A percentile compares a stretch with the other conserved stretches of the same genome.
Conservation (phyloP, 2,113 vertebrate species). For the Carollia perspicillata region DNA sequence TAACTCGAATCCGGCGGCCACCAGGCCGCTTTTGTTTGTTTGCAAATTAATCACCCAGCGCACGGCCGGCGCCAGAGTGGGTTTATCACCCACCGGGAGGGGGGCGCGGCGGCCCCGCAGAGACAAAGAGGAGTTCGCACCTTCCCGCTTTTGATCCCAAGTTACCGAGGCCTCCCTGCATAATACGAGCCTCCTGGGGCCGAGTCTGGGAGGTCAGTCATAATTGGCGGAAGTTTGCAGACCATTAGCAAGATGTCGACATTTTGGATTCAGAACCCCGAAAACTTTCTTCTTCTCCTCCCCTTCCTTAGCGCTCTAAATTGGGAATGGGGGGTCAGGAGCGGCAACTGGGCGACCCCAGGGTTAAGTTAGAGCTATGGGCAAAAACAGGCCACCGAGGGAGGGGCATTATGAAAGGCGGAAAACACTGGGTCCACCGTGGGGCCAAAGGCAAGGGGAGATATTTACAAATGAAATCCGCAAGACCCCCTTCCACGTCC, state of each 20-base stretch:
- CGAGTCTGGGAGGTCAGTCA: slow-evolving; percentile 84
- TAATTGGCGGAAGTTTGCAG: slow-evolving; percentile 84
- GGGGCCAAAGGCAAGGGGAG: neutral
- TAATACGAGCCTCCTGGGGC: slow-evolving; percentile 86
- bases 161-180: slow-evolving; percentile 82
- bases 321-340: neutral
- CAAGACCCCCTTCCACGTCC: neutral
- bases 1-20: slow-evolving; percentile 86
- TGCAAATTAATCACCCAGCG: slow-evolving; percentile 92
- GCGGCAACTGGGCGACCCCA: neutral
- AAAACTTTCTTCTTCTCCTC: slow-evolving; percentile 41
- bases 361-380: neutral
- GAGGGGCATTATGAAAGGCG: neutral
- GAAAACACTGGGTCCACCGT: neutral
- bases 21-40: slow-evolving; percentile 91
- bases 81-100: slow-evolving; percentile 86
- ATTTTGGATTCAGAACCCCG: slow-evolving; percentile 74
- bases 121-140: slow-evolving; percentile 88
- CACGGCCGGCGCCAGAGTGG: slow-evolving; percentile 86
- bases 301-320: neutral
- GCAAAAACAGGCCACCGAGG: neutral
- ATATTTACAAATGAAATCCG: neutral
- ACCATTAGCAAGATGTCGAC: slow-evolving; percentile 79
- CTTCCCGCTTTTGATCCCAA: slow-evolving; percentile 88
- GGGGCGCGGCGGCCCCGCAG: slow-evolving; percentile 81